Evolutionary conservation across 2,113 vertebrate genomes (phyloP).

Genomic region (Cyprinodon variegatus): DNA sequence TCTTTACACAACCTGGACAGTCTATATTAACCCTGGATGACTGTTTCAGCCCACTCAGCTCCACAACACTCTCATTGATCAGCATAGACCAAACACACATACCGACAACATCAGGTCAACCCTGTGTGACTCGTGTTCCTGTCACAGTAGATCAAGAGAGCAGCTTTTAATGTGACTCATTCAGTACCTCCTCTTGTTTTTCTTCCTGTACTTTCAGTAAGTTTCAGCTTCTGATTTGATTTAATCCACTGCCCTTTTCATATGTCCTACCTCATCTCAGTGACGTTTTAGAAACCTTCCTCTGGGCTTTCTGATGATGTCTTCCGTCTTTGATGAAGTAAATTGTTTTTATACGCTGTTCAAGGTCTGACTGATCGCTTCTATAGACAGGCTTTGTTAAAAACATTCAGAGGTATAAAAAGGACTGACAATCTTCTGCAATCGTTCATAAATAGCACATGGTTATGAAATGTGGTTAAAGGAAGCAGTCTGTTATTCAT

Average conservation of each 20-base stretch:
- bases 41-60: conserved; percentile 43
- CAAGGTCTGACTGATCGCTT: not conserved
- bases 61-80: conserved; percentile 50
- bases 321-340: not conserved
- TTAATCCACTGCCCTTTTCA: not conserved
- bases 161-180: not conserved
- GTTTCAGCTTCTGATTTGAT: not conserved
- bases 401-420: not conserved
- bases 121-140: conserved; percentile 17
- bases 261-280: not conserved
- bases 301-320: not conserved
- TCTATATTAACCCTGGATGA: conserved; percentile 25
- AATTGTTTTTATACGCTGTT: not conserved
- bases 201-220: not conserved
- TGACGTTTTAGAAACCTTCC: not conserved
- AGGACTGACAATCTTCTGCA: not conserved
- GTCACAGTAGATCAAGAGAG: not conserved
- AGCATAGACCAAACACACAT: conserved; percentile 24
- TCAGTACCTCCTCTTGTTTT: not conserved
- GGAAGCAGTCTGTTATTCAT: conserved; percentile 39
- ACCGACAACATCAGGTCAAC: conserved; percentile 46
- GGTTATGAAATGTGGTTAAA: conserved; percentile 2
- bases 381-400: not conserved
- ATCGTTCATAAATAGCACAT: not conserved
- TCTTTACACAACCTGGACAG: conserved; percentile 3